phyloP scores from a whole-genome alignment of 1,140 invertebrate species.

The Argopecten irradians region DNA sequence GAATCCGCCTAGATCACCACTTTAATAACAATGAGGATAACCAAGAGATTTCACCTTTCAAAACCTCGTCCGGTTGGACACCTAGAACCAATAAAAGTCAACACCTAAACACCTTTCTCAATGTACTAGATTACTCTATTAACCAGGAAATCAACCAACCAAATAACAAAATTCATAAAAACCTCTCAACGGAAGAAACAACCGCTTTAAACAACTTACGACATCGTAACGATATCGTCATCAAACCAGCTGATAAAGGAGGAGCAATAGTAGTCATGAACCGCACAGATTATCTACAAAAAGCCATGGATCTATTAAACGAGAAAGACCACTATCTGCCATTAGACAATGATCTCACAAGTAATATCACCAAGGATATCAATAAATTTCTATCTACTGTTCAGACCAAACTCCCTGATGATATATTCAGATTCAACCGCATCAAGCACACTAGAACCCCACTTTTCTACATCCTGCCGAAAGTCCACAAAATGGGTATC shows the following conservation, averaged over 20 bases:
- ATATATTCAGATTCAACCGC: neutral
- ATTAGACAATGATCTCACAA: neutral
- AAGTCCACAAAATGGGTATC: conserved; percentile 21
- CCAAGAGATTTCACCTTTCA: neutral
- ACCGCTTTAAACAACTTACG: neutral
- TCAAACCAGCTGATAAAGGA: conserved; percentile 31
- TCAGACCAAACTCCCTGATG: neutral
- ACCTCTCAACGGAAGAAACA: neutral
- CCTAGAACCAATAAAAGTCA: neutral
- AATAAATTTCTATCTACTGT: conserved; percentile 12
- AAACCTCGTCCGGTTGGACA: neutral
- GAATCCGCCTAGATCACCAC: neutral
- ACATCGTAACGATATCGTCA: neutral
- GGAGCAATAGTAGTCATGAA: conserved; percentile 30
- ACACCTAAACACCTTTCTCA: neutral
- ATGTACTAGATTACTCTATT: neutral
- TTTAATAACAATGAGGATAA: neutral
- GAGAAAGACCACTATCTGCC: too few relatives aligned
- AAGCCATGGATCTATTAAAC: neutral
- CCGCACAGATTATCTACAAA: neutral
- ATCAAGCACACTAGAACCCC: conserved; percentile 24
- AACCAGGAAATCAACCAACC: neutral
- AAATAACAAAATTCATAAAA: neutral
- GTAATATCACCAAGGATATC: conserved; percentile 27
- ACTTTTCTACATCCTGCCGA: conserved; percentile 25